Base-by-base conservation (phyloP, 1,140 invertebrate genomes). In the Mactra quadrangularis region DNA sequence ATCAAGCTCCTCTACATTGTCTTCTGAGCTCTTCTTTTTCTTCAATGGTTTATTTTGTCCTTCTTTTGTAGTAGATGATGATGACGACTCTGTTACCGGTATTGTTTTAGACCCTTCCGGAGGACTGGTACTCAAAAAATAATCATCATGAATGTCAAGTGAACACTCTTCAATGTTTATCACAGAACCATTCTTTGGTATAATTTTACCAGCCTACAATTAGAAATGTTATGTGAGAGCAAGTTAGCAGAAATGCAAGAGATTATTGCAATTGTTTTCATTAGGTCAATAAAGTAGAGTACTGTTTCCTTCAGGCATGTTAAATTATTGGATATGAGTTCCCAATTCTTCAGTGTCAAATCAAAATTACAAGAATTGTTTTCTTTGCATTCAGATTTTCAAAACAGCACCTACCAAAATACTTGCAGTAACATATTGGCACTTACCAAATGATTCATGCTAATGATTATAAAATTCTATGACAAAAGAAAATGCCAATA, bases 1-100 rank as follows among this genome's bases (percentile, higher is more conserved):
- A 53, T 92, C 91, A 19, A 92, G 79, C n/a, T 92, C 91, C 57
- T 90, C 89, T 29, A 91, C 75, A 76, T 85, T 85, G 13, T 88
- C 87, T 72, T 57, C 47, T 19, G 13, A 15, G 6, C 47, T n/a
- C 38, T n/a, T 31, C n/a, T 66, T 17, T 22, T 62, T 72, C 33
- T 33, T 17, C n/a, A 31, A 3, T 4, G 41, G 41, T 33, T 50
- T 68, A 19, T 22, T 3, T 17, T 22, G 2, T 3, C 19, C 7
- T 15, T 45, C 60, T 50, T 38, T 35, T 1, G 15, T 68, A 11
- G 25, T 47, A 31, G 45, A 38, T 7, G 38, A 41, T 41, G 38
- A 41, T 15, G 15, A 41, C 2, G 64, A 22, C 2, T 1, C 27
- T 13, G 47, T 17, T 17, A 9, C 64, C 17, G 64, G 64, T 6